Evolutionary conservation across 2,888 invertebrate species (phyloP).

Genomic region (Zonitis immaculata): DNA sequence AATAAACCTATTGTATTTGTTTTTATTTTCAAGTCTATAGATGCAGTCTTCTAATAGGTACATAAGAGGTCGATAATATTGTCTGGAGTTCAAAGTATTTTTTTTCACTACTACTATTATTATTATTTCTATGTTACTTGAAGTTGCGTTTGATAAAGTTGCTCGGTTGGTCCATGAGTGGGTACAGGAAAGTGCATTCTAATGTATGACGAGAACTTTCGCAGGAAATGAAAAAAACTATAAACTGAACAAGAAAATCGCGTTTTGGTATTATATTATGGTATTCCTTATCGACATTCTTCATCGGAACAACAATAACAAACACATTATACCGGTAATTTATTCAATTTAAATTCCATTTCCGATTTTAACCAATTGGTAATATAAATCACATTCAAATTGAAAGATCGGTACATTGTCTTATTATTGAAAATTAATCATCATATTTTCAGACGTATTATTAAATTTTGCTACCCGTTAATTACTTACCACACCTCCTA

Average conservation of each 20-base stretch:
- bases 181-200: neutral
- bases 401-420: no score
- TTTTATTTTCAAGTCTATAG: neutral
- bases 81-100: neutral
- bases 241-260: neutral
- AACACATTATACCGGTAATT: no score
- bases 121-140: neutral
- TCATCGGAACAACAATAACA: no score
- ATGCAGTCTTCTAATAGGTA: neutral
- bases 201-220: neutral
- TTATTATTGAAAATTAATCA: no score
- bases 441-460: no score
- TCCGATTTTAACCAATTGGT: neutral
- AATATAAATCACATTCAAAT: neutral
- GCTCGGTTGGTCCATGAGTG: neutral
- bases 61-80: neutral
- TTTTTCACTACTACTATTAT: neutral
- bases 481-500: no score
- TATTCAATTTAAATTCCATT: neutral
- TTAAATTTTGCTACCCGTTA: neutral
- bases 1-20: neutral
- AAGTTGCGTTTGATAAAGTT: neutral
- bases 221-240: neutral
- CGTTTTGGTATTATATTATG: no score
- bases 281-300: no score